Evolutionary conservation across 1,140 invertebrate genomes (phyloP), one percentile per base, ranked within the genome.

Genomic region (Luehdorfia chinensis): DNA sequence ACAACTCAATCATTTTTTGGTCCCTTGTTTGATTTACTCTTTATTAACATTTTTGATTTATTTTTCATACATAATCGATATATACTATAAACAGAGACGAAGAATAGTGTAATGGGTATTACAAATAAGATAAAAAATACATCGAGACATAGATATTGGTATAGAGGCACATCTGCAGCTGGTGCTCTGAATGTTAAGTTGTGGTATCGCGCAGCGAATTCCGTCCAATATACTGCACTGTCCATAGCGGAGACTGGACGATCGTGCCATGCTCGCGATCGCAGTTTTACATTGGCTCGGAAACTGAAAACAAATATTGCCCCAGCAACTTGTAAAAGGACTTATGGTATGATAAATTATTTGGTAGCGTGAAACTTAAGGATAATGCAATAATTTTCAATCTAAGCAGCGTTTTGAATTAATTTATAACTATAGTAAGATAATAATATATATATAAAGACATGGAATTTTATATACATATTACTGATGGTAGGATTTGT

Each of bases 191-290:
- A 66, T 3, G 81, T 67, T 14, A 78, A 59, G 21, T 81, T 87
- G 1, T 75, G 81, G 39, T 88, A 75, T 18, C 83, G 67, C 8
- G 86, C 73, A 2, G 87, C 75, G 39, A 87, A 88, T 59, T 90
- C 88, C 0, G 87, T 78, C 89, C 89, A 90, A 60, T 76, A 89
- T 19, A 81, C 70, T 5, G 88, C 88, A 5, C 59, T 87, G 16
- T 90, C 83, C 41, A 89, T 58, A 0, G 90, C 71, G 28, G 72
- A 80, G 21, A 72, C 47, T 1, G 87, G 88, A 15, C 85, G 72
- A 59, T 90, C 89, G 15, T 68, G 79, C 69, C 89, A 91, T 3
- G 84, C 60, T 47, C 56, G 62, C 0, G 90, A 90, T n/a, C 90
- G 23, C 34, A 75, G 59, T 53, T 88, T 86, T 0, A 86, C 88